Base-by-base conservation (phyloP, 2,797 vertebrate genomes). In the Borostomias antarcticus region DNA sequence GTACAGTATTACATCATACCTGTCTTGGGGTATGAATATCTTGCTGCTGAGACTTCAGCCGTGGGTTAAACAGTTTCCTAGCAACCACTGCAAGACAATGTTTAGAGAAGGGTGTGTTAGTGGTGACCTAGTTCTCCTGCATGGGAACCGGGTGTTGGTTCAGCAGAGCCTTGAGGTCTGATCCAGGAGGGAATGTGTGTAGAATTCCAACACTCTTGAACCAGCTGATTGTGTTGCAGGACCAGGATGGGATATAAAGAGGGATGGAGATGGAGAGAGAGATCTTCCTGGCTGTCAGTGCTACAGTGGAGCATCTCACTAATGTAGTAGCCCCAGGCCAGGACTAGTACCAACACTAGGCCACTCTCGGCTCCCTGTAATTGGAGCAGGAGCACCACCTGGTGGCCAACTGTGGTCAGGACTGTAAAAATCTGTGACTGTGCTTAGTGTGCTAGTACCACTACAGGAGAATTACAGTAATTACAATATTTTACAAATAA, bases 21-120 rank as follows among this genome's bases (percentile, higher is more conserved):
- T 17, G 13, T 45, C 15, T 45, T 15, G n/a, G 13, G n/a, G n/a
- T 17, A 13, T 15, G 40, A 45, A 15, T 17, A 45, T 45, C 40
- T 45, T 45, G 40, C 40, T 15, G 15, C 17, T 15, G 40, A 17
- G 40, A 45, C 40, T 45, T 5, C 40, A 45, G 40, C 40, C 40
- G 15, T 45, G 40, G 40, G 40, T 45, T 45, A 45, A 45, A 45
- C 40, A 59, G 57, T 59, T 40, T 59, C 57, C 57, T 59, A 59
- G 57, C 57, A 59, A 59, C 57, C 57, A 25, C 35, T 40, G 23
- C 35, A 59, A 59, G 57, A 59, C 57, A 59, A 43, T 26, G 25
- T 59, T 59, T 40, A 7, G 23, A 43, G 23, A 25, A 45, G 40
- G 23, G 11, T 59, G 13, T 26, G 56, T 37, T 26, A 15, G 64